These are phyloP conservation scores for Corythornis vintsioides DNA, from an alignment of 2,113 vertebrate species.

Conservation along the genomic window DNA sequence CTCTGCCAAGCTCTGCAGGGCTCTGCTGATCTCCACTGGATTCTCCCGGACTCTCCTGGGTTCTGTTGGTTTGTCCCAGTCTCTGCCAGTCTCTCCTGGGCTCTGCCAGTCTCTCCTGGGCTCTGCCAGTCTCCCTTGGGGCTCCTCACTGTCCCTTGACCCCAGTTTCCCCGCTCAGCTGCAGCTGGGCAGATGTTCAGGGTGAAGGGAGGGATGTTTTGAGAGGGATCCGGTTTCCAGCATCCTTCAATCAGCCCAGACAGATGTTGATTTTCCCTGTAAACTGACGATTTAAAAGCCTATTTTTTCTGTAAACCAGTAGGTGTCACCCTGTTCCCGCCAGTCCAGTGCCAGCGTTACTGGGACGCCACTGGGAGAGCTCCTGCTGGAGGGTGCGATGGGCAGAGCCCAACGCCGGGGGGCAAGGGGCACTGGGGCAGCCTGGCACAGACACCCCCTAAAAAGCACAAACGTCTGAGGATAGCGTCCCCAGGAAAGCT, in stretches of 20 bases:
- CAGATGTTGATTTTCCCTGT: too few species aligned
- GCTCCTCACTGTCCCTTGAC: accelerated
- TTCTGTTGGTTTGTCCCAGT: too few species aligned
- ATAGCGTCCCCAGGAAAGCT: too few species aligned
- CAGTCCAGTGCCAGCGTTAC: not conserved
- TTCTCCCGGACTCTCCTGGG: too few species aligned
- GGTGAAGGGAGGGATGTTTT: not conserved
- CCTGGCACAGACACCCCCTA: too few species aligned
- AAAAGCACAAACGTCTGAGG: too few species aligned
- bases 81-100: too few species aligned
- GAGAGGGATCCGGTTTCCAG: not conserved
- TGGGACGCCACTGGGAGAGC: not conserved
- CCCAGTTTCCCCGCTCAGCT: not conserved
- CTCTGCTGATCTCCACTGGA: too few species aligned
- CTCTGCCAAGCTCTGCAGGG: too few species aligned
- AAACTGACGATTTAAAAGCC: too few species aligned
- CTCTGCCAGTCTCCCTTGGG: too few species aligned
- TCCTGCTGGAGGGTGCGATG: not conserved
- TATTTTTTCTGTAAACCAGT: not conserved
- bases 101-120: too few species aligned
- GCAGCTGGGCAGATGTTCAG: not conserved
- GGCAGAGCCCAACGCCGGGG: not conserved
- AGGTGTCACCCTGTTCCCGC: not conserved
- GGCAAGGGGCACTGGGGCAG: not conserved
- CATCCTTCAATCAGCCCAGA: not conserved